Conservation (phyloP, 1,140 invertebrate species). For the Globodera ellingtonae region DNA sequence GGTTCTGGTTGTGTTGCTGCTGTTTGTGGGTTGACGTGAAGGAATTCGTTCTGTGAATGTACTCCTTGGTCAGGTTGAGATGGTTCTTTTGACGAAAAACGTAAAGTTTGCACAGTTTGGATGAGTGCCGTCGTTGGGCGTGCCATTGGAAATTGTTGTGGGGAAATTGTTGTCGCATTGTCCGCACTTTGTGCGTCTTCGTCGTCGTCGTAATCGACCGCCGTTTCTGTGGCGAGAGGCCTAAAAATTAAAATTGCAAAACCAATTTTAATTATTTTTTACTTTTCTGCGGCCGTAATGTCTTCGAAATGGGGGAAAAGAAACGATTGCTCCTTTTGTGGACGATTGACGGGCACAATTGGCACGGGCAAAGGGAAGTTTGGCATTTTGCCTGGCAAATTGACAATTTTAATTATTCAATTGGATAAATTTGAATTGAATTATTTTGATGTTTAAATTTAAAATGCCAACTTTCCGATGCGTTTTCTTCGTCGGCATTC, state of each 20-base stretch:
- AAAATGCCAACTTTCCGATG: neutral
- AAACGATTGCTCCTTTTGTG: neutral
- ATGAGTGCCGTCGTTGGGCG: neutral
- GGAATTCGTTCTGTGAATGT: neutral
- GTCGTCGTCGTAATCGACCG: neutral
- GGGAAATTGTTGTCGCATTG: neutral
- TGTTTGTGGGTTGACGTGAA: too few relatives aligned
- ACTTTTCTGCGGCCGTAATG: neutral
- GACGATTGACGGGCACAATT: neutral
- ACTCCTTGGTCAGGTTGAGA: neutral
- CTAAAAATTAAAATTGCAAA: neutral
- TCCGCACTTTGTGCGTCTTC: neutral
- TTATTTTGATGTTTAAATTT: too few relatives aligned
- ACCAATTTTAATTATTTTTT: neutral
- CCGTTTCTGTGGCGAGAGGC: neutral
- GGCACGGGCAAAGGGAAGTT: neutral
- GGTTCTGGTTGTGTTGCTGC: too few relatives aligned
- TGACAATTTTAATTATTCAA: too few relatives aligned
- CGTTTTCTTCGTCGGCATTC: neutral
- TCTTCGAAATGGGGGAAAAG: slow-evolving; percentile 2
- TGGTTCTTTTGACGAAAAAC: neutral
- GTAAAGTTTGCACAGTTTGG: neutral
- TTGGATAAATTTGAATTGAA: too few relatives aligned
- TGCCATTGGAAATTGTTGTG: neutral
- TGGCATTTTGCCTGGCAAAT: neutral